Base-by-base conservation (phyloP, 2,797 vertebrate genomes). In the Pogonophryne albipinna region DNA sequence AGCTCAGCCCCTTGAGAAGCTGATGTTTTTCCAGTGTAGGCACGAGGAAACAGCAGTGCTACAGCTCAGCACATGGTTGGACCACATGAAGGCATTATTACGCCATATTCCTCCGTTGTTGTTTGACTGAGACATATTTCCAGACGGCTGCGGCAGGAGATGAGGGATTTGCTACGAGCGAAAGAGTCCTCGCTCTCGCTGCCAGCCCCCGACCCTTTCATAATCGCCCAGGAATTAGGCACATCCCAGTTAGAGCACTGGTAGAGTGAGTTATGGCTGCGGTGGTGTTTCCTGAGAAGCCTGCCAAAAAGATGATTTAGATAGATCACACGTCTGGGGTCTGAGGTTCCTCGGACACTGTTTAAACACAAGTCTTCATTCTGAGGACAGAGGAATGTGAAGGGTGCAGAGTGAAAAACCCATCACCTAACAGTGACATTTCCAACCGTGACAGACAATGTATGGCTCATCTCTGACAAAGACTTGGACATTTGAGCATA, bases 61-160 rank as follows among this genome's bases (percentile, higher is more conserved):
- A 27, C 75, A 71, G 66, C 74, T 76, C 79, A 59, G 83, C 89
- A 84, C 84, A 87, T 63, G 59, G 57, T 74, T 74, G 72, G 71
- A 87, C 85, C 87, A 86, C 88, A 91, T 85, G 78, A 94, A 91
- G 85, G 88, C 82, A 81, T 74, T 64, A 74, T 65, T 66, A 76
- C 15, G 47, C 78, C 10, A 76, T 58, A 13, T 58, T 83, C 78
- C 80, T 87, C 78, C 47, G 74, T 58, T 91, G 84, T 85, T 87
- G 84, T 90, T 92, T 93, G 86, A 92, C 89, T 71, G 89, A 92
- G 89, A 93, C 90, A 92, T 88, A 89, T 93, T 93, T 93, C 87
- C 87, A 89, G 82, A 84, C 76, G 78, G 80, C 85, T 57, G 84
- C 27, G 76, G 84, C 82, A 71, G 76, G 73, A 87, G 84, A 89